phyloP scores from a whole-genome alignment of 2,888 invertebrate genomes.

The Luperina testacea region DNA sequence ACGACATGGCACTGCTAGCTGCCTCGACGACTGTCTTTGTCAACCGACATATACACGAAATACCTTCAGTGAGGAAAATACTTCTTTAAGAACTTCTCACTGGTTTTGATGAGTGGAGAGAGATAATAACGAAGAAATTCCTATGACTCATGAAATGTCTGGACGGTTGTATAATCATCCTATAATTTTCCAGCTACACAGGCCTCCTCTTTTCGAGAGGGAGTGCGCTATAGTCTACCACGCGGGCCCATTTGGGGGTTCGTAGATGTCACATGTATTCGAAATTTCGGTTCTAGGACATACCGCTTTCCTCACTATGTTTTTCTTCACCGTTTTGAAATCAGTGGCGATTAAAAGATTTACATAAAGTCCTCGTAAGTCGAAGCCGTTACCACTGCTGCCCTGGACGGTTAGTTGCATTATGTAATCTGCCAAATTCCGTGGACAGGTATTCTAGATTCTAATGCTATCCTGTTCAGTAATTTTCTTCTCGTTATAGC shows the following conservation, averaged over 20 bases:
- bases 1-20: slow-evolving; percentile 42
- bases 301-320: too few relatives aligned
- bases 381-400: too few relatives aligned
- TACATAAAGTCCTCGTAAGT: too few relatives aligned
- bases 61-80: neutral
- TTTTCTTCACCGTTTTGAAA: neutral
- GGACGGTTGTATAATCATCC: neutral
- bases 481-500: neutral
- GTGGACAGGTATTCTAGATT: neutral
- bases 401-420: neutral
- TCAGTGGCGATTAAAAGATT: neutral
- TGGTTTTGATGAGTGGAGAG: neutral
- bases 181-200: neutral
- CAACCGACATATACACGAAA: neutral
- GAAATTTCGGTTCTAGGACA: too few relatives aligned
- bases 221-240: too few relatives aligned
- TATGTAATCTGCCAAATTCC: neutral
- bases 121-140: neutral
- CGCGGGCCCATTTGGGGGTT: too few relatives aligned
- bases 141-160: neutral
- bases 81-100: neutral
- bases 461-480: neutral
- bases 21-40: slow-evolving; percentile 24
- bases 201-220: neutral
- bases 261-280: too few relatives aligned